Conservation (phyloP, 1,140 invertebrate genomes). For the Calephelis nemesis region DNA sequence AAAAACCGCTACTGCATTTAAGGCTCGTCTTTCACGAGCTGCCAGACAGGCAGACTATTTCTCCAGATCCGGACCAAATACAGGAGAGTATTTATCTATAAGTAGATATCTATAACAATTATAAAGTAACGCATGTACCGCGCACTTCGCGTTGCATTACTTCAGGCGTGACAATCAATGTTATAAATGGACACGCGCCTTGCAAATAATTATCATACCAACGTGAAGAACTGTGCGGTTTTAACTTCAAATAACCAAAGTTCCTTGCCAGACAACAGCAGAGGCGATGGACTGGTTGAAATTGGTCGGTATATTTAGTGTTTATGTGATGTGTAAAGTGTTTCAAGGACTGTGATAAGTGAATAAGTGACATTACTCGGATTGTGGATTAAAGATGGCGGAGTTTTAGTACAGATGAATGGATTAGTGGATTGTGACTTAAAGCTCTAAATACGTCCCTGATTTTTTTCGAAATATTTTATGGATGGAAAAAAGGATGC, state of each 20-base stretch:
- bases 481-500: too few species aligned
- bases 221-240: slow-evolving; percentile 55
- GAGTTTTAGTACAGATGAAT: background rate
- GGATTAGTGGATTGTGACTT: too few species aligned
- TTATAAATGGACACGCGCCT: slow-evolving; percentile 70
- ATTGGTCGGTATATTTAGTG: slow-evolving; percentile 68
- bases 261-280: slow-evolving; percentile 38
- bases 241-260: slow-evolving; percentile 46
- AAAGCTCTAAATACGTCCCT: too few species aligned
- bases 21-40: too few species aligned
- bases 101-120: background rate
- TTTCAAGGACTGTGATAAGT: slow-evolving; percentile 28
- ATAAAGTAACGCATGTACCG: slow-evolving; percentile 28
- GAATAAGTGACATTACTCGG: slow-evolving; percentile 18
- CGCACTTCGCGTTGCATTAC: slow-evolving; percentile 37
- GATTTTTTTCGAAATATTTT: too few species aligned
- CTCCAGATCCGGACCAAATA: too few species aligned
- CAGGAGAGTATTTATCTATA: too few species aligned
- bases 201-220: slow-evolving; percentile 66
- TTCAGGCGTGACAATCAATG: slow-evolving; percentile 76
- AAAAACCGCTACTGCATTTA: too few species aligned
- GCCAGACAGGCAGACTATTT: too few species aligned
- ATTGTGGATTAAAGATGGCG: background rate
- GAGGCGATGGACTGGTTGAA: slow-evolving; percentile 71
- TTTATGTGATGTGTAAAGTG: slow-evolving; percentile 43